Base-by-base conservation (phyloP, 2,888 invertebrate genomes). In the Parasteatoda lunata region DNA sequence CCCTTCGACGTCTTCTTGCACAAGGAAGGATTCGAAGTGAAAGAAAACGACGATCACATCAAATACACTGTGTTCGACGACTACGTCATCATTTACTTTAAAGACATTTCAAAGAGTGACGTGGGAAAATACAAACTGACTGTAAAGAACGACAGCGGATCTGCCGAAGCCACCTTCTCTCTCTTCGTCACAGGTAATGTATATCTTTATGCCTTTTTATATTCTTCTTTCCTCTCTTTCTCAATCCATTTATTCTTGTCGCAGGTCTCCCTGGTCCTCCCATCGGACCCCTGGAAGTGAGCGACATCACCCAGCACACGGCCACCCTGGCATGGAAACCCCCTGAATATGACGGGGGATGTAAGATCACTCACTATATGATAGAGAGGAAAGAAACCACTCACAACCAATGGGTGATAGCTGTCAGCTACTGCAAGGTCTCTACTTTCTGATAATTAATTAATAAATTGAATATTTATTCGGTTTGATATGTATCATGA, bases 41-140 rank as follows among this genome's bases (percentile, higher is more conserved):
- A 94, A 0, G 96, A 95, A 90, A 30, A 30, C 30, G 95, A 95
- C 0, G 93, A 94, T 4, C 96, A 96, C 90, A 94, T 97, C 90
- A 97, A 97, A 92, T 96, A 94, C 92, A 97, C 97, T 0, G 95
- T 97, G 47, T 99, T 99, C 92, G 99, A 99, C 92, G 99, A 99
- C 90, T 99, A 98, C 91, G 95, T 98, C 77, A 96, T 98, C 66
- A 96, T 99, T 90, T 97, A 97, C 91, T 96, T 99, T 91, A 97
- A 96, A 92, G 98, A 98, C 89, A 95, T 98, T 89, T 94, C 94
- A 66, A 96, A 96, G 91, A 95, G 95, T 90, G 99, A 99, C 92
- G 96, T 96, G 91, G 99, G 97, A 91, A 93, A 94, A 88, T 99
- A 98, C 93, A 96, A 95, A 90, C 92, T 98, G 49, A 95, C 95